Evolutionary conservation across 1,140 invertebrate species (phyloP).

Genomic region (Bombus huntii): DNA sequence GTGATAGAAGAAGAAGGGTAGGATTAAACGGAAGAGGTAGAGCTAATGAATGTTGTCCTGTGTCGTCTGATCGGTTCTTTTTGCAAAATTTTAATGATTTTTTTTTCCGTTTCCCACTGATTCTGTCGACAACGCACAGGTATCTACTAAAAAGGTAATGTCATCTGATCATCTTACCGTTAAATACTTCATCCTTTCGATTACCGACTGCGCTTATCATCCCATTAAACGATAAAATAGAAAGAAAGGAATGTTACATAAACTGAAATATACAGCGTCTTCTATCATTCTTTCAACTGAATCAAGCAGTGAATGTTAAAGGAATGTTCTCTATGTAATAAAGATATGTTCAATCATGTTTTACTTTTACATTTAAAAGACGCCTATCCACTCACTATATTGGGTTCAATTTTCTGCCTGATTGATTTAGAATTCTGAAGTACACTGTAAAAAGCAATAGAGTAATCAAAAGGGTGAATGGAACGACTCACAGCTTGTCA

Average conservation of each 20-base stretch:
- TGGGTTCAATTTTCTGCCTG: background rate
- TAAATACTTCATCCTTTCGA: constrained; percentile 48
- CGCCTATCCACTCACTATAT: background rate
- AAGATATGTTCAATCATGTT: background rate
- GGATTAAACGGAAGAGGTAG: background rate
- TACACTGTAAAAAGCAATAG: background rate
- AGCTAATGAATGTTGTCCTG: constrained; percentile 48
- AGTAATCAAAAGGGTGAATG: constrained; percentile 45
- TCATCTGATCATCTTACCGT: constrained; percentile 65
- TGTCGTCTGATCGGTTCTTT: constrained; percentile 67
- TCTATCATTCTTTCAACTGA: background rate
- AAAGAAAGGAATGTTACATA: background rate
- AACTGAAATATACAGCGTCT: background rate
- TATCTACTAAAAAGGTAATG: constrained; percentile 77
- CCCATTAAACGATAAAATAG: background rate
- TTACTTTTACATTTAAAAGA: background rate
- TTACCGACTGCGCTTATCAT: background rate
- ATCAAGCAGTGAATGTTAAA: background rate
- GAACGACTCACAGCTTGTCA: constrained; percentile 52
- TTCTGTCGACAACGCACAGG: constrained; percentile 73
- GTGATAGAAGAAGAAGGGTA: background rate
- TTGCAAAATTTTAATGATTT: constrained; percentile 74
- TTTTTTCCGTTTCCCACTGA: constrained; percentile 67
- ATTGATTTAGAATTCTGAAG: background rate
- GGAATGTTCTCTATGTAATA: background rate